A percentile compares a stretch with the other conserved stretches of the same genome.
These are phyloP conservation scores for Antigone vipio DNA, from an alignment of 2,113 vertebrate genomes.

Conservation along the genomic window DNA sequence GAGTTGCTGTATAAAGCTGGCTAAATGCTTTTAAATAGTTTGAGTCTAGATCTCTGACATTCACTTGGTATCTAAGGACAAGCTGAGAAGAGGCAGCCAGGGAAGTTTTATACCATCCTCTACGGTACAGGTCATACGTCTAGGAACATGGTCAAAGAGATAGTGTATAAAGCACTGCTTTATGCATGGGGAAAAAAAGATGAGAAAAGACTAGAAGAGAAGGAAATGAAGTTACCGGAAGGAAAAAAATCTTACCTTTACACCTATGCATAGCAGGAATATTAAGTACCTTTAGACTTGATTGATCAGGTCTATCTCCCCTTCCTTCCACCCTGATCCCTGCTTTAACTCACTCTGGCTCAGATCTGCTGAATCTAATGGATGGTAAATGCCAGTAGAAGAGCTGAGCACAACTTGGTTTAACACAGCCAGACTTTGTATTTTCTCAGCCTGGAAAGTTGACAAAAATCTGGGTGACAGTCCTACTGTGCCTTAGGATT, in stretches of 20 bases:
- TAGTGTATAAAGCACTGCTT: neutral
- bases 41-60: slow-evolving; percentile 34
- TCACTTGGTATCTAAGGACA: slow-evolving; percentile 29
- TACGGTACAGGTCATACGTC: neutral
- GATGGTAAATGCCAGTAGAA: neutral
- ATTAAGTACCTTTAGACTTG: neutral
- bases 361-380: neutral
- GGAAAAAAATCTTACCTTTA: neutral
- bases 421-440: neutral
- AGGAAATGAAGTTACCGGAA: neutral
- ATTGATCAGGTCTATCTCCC: neutral
- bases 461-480: neutral
- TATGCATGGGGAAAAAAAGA: neutral
- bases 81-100: neutral
- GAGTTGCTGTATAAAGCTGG: slow-evolving; percentile 33
- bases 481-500: neutral
- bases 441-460: neutral
- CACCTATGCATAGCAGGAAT: neutral
- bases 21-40: slow-evolving; percentile 64
- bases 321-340: neutral
- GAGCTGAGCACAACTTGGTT: neutral
- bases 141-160: neutral
- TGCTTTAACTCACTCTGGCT: neutral
- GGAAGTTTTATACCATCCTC: neutral
- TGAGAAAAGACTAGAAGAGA: neutral